Conservation (phyloP, 2,888 invertebrate species). For the Nipponacmea schrenckii region DNA sequence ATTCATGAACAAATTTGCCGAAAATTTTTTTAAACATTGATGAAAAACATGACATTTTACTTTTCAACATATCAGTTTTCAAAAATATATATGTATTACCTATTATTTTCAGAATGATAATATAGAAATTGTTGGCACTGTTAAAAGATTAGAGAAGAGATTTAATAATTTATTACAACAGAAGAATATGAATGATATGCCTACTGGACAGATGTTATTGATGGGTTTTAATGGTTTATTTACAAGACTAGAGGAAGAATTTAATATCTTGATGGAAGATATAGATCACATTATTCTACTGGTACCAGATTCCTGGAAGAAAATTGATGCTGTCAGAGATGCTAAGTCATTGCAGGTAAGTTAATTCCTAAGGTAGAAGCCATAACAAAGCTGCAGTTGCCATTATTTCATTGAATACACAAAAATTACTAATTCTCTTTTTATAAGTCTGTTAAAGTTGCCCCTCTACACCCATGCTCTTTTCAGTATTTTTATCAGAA, state of each 20-base stretch:
- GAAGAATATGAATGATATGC: constrained; percentile 57
- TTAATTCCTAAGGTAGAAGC: too few relatives aligned
- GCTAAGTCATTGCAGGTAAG: constrained; percentile 77
- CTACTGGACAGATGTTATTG: constrained; percentile 83
- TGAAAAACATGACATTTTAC: too few relatives aligned
- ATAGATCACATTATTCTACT: constrained; percentile 70
- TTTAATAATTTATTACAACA: constrained; percentile 72
- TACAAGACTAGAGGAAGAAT: constrained; percentile 74
- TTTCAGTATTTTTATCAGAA: too few relatives aligned
- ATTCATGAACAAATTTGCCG: too few relatives aligned
- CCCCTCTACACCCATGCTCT: too few relatives aligned
- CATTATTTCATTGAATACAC: too few relatives aligned
- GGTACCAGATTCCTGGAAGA: constrained; percentile 79
- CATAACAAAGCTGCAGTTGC: too few relatives aligned
- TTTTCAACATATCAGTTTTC: too few relatives aligned
- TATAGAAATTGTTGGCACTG: constrained; percentile 73
- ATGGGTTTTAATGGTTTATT: constrained; percentile 91
- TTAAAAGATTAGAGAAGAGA: constrained; percentile 74
- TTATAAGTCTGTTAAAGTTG: too few relatives aligned
- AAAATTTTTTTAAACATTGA: too few relatives aligned
- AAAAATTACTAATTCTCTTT: too few relatives aligned
- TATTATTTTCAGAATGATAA: constrained; percentile 74
- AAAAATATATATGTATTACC: not conserved
- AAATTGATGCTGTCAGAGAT: constrained; percentile 84
- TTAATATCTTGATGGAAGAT: constrained; percentile 71